A percentile compares a stretch with the other conserved stretches of the same genome.
Conservation (phyloP, 2,797 vertebrate species). For the Notamacropus eugenii region DNA sequence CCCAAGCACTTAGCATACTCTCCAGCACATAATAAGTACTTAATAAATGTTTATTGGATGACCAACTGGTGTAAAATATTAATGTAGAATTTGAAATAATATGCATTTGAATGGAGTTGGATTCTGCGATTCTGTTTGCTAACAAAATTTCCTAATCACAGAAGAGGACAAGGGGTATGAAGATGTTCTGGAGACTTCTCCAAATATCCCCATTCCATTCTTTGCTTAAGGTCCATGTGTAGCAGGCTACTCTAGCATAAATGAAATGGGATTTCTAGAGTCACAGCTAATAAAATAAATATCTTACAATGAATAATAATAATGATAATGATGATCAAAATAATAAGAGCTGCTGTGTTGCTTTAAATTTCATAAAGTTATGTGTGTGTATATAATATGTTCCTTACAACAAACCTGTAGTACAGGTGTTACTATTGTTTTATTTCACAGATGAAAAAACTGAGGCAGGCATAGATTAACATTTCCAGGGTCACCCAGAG, state of each 20-base stretch:
- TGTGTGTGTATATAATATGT: background rate
- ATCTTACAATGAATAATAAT: background rate
- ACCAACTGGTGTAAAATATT: background rate
- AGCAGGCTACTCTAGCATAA: background rate
- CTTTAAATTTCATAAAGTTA: background rate
- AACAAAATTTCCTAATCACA: background rate
- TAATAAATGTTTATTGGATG: background rate
- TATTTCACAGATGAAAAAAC: slow-evolving; percentile 31
- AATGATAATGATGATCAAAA: background rate
- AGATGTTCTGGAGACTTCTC: background rate
- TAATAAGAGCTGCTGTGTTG: background rate
- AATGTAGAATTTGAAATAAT: background rate
- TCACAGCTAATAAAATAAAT: background rate
- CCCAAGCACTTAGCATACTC: background rate
- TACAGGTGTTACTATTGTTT: background rate
- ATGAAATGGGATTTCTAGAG: background rate
- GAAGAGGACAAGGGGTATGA: background rate
- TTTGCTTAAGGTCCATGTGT: background rate
- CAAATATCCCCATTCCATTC: background rate
- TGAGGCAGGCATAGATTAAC: slow-evolving; percentile 49
- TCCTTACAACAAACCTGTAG: background rate
- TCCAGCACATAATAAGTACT: background rate
- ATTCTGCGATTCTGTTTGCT: background rate
- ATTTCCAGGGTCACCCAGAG: slow-evolving; percentile 27
- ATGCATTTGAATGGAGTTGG: background rate